A percentile compares a stretch with the other conserved stretches of the same genome.
These are phyloP conservation scores for Triplophysa siluroides DNA, from an alignment of 2,113 vertebrate genomes.

Conservation along the genomic window DNA sequence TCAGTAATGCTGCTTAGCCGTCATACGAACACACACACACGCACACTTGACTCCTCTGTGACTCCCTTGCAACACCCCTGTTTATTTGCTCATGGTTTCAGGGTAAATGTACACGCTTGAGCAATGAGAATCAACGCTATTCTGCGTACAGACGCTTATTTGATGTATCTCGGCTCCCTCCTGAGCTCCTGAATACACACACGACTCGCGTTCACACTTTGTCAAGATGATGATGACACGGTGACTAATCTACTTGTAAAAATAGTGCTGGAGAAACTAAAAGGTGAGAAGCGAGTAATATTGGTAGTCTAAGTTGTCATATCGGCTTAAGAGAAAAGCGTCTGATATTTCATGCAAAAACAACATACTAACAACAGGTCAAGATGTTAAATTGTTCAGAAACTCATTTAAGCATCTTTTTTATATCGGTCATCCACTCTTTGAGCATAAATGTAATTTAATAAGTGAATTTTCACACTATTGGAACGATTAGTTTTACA, in stretches of 20 bases:
- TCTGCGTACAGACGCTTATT: constrained; percentile 27
- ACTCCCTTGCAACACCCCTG: constrained; percentile 36
- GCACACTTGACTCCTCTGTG: background rate
- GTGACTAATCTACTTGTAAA: constrained; percentile 38
- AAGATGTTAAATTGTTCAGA: background rate
- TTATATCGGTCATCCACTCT: too few species aligned
- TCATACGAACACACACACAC: background rate
- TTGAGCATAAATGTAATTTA: too few species aligned
- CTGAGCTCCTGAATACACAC: constrained; percentile 29
- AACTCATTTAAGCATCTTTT: background rate
- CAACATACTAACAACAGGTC: background rate
- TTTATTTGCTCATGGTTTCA: constrained; percentile 38
- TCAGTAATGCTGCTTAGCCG: constrained; percentile 5
- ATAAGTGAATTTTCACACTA: too few species aligned
- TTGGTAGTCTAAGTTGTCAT: constrained; percentile 20
- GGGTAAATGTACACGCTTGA: constrained; percentile 44
- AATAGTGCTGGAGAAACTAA: constrained; percentile 20
- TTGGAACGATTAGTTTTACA: background rate
- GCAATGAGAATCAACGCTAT: constrained; percentile 37
- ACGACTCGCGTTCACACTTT: constrained; percentile 38
- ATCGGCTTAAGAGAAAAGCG: background rate
- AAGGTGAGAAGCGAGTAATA: constrained; percentile 4
- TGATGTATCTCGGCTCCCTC: constrained; percentile 30
- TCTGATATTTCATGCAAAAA: background rate
- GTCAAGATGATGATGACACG: constrained; percentile 31